Base-by-base conservation (phyloP, 2,888 invertebrate genomes). In the Euplagia quadripunctaria region DNA sequence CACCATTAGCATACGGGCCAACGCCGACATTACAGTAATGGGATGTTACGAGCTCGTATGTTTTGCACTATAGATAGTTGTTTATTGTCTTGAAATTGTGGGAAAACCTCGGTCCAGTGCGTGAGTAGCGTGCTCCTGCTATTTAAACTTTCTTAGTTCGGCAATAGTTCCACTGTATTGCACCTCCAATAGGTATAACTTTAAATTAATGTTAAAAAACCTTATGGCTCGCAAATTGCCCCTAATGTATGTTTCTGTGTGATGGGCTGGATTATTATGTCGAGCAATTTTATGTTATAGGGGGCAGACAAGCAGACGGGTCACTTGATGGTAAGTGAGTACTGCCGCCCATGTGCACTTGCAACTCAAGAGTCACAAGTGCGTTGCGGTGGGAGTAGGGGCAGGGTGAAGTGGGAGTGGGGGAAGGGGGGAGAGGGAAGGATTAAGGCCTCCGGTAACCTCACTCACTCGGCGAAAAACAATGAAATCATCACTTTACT, bases 1-100 rank as follows among this genome's bases (percentile, higher is more conserved):
- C 70, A 79, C 79, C 74, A 88, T 88, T 88, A 88, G 85, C 88
- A 86, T 89, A 86, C 75, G 78, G 81, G 66, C 80, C 82, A 79
- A 81, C 81, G 81, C 78, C 74, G 80, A 68, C 73, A 76, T 78
- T 68, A 76, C 79, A 76, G 82, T 87, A 87, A 89, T 85, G 85
- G 85, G 82, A 82, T 82, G 84, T 84, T 82, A 77, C 79, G 79
- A 84, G 66, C 75, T 78, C 79, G 76, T 78, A 82, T 78, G 79
- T 85, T 69, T 79, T 77, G 78, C 74, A 79, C 79, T 82, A 78
- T n/a, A 58, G 17, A 31, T 42, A 67, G 52, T 67, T n/a, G 7
- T 41, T 52, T 68, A 17, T 42, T 68, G 41, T 55, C 41, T 42
- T 68, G 52, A 49, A 41, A 52, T 67, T 51, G 67, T 55, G 67